phyloP scores from a whole-genome alignment of 2,113 vertebrate species.

The Bubalus kerabau region DNA sequence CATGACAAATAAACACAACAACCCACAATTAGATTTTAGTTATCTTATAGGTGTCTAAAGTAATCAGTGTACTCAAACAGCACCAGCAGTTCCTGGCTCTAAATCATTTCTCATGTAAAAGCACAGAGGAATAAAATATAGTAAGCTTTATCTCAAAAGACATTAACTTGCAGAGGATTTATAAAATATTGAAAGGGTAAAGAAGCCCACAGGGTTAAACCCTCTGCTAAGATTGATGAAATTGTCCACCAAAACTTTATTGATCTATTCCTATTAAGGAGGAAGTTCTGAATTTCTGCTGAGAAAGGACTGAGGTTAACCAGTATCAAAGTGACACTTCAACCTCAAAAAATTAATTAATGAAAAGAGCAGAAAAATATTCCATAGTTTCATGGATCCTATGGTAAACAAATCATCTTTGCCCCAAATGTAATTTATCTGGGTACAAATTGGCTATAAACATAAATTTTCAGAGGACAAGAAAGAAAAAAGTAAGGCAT shows the following conservation, averaged over 20 bases:
- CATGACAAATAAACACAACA: slow-evolving; percentile 32
- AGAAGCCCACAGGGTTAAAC: neutral
- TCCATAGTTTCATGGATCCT: neutral
- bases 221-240: neutral
- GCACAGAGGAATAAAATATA: neutral
- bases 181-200: neutral
- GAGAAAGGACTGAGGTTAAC: neutral
- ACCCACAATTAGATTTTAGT: slow-evolving; percentile 11
- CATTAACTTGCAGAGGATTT: neutral
- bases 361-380: neutral
- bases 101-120: slow-evolving; percentile 43
- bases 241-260: neutral
- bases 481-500: neutral
- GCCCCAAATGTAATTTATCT: slow-evolving; percentile 12
- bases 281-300: slow-evolving; percentile 5
- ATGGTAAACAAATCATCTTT: neutral
- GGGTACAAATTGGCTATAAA: neutral
- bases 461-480: neutral
- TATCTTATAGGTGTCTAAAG: slow-evolving; percentile 28
- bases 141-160: slow-evolving; percentile 9
- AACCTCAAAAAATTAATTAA: neutral
- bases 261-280: neutral
- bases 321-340: neutral
- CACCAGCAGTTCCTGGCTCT: neutral
- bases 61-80: slow-evolving; percentile 53